Base-by-base conservation (phyloP, 2,797 vertebrate species). In the Manis javanica region DNA sequence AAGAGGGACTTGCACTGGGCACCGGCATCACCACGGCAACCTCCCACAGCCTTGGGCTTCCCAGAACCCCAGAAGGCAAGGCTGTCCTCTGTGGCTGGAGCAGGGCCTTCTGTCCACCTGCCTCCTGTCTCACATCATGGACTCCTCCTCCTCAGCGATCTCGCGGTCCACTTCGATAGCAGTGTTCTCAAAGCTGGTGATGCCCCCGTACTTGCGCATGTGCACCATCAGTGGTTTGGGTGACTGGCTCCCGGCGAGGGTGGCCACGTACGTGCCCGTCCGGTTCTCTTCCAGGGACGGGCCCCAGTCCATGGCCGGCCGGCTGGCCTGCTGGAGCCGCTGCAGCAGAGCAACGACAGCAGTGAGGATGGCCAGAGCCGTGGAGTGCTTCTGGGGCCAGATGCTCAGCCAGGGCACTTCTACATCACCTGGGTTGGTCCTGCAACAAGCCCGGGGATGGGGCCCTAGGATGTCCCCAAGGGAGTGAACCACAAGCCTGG, bases 151-250 rank as follows among this genome's bases (percentile, higher is more conserved):
- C 88, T 98, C 98, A 9, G 98, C 99, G 0, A 99, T 99, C 97
- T 99, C 98, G 2, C 97, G 98, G 97, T 99, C 99, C 97, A 99
- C 98, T 97, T 99, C 98, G 0, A 99, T 98, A 91, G 99, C 99
- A 0, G 98, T 98, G 94, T 99, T 99, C 98, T 99, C 99, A 0
- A 98, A 99, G 98, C 99, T 99, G 98, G 99, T 99, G 97, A 99
- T 98, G 82, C 99, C 99, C 7, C 99, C 99, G 0, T 99, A 99
- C 91, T 98, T 99, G 91, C 99, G 8, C 99, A 99, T 99, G 94
- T 99, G 99, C 16, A 99, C 99, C 99, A 99, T 99, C 96, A 99
- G 97, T 0, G 99, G 99, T 57, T 98, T 99, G 59, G 99, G 99
- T 3, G 99, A 99, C 98, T 99, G 99, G 97, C 98, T 99, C n/a